These are phyloP conservation scores for Deroplatys truncata DNA, from an alignment of 2,888 invertebrate genomes.

Conservation along the genomic window DNA sequence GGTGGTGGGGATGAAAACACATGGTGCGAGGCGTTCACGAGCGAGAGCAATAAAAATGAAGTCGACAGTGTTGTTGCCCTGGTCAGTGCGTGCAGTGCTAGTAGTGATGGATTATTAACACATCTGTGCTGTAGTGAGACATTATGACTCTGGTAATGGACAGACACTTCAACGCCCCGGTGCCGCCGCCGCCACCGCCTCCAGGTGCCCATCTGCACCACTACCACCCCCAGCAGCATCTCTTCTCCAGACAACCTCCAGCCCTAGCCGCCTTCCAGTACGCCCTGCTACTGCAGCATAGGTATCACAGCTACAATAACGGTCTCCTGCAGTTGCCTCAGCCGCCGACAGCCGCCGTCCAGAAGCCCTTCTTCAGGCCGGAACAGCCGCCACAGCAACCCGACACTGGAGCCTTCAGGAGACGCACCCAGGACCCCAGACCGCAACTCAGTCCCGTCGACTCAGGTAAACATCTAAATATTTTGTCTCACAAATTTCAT, in stretches of 20 bases:
- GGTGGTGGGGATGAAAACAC: background rate
- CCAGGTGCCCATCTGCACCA: constrained; percentile 45
- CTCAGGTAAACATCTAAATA: background rate
- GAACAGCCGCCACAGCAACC: background rate
- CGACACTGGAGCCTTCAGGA: background rate
- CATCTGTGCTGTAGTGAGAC: background rate
- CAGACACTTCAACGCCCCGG: constrained; percentile 34
- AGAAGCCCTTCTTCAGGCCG: background rate
- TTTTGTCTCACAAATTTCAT: too few relatives aligned
- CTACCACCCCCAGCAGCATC: constrained; percentile 52
- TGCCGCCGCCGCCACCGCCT: constrained; percentile 39
- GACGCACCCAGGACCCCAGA: background rate
- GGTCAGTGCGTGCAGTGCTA: background rate
- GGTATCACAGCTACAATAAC: constrained; percentile 24
- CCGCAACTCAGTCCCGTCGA: background rate
- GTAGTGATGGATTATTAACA: background rate
- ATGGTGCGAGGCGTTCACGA: background rate
- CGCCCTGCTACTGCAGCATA: constrained; percentile 27
- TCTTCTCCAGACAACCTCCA: constrained; percentile 6
- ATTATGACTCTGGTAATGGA: constrained; percentile 31
- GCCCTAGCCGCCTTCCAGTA: constrained; percentile 29
- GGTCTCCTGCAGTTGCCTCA: background rate
- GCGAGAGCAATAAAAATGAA: background rate
- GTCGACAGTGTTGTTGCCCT: background rate
- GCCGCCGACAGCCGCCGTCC: background rate